Evolutionary conservation across 2,888 invertebrate species (phyloP), one percentile per base, ranked within the genome.

Genomic region (Cantharis flavilabris): DNA sequence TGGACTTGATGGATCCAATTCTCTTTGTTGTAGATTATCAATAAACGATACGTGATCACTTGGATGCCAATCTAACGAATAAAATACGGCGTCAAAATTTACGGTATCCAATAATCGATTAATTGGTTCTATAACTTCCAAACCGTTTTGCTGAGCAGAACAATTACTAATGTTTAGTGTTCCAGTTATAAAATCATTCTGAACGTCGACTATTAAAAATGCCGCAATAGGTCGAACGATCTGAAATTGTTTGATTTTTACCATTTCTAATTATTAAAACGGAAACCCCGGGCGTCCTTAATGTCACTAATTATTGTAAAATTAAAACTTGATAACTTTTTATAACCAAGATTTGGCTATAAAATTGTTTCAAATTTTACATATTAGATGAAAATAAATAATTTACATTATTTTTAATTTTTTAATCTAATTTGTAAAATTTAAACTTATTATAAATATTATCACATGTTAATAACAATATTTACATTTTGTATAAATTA

Each of bases 61-160:
- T 0, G 98, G 98, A 90, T 99, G 99, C 98, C 98, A 99, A 90
- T 99, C 99, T 83, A 96, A 91, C 0, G 98, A 97, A 90, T 98
- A 99, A 88, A 97, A 96, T 67, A 97, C 93, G 28, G 94, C 92
- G 89, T 97, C 96, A 88, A 98, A 98, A 73, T 93, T 91, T 10
- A 96, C 94, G 0, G 92, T 91, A 72, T 95, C 95, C 86, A 97
- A 89, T 62, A 98, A 90, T 63, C 93, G 91, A 90, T 98, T 98
- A 84, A 97, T 97, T 0, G 97, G 96, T 81, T 96, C 96, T 81
- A 98, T 93, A 71, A 98, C 96, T 92, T 97, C 97, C 73, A 93
- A 92, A 81, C 96, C 97, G 85, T 97, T 95, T 81, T 97, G 97
- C 85, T 96, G 95, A 16, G 98, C 97, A 79, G 96, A 95, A 88